Percentiles rank a stretch among this genome's conserved stretches.
phyloP scores from a whole-genome alignment of 2,113 vertebrate genomes.

The Octodon degus region DNA sequence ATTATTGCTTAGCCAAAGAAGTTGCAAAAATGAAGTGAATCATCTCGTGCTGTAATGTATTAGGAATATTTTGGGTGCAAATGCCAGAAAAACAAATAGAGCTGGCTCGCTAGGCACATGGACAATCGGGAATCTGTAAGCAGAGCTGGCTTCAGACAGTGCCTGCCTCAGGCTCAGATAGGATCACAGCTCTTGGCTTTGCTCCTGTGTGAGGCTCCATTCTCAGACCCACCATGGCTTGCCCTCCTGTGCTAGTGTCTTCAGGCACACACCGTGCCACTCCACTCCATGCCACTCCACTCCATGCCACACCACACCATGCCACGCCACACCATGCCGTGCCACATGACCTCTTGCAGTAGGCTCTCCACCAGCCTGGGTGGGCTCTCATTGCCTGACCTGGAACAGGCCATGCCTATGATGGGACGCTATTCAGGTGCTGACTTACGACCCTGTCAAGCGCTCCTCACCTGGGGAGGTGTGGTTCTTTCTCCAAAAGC shows the following conservation, averaged over 20 bases:
- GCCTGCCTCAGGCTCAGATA: neutral
- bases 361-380: neutral
- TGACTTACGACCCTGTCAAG: neutral
- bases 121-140: neutral
- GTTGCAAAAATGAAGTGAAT: neutral
- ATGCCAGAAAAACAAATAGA: slow-evolving; percentile 38
- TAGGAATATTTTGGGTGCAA: slow-evolving; percentile 50
- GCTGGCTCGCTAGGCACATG: neutral
- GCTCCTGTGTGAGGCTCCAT: neutral
- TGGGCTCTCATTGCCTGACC: neutral
- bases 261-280: neutral
- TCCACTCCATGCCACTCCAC: no score
- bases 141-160: neutral
- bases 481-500: neutral
- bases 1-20: slow-evolving; percentile 6
- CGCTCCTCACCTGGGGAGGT: neutral
- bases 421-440: neutral
- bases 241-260: neutral
- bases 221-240: neutral
- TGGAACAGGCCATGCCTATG: neutral
- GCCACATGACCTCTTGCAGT: neutral
- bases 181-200: neutral
- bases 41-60: neutral
- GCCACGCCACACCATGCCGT: no score
- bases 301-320: no score